Evolutionary conservation across 1,140 invertebrate species (phyloP), one percentile per base, ranked within the genome.

Genomic region (Trachymyrmex septentrionalis): DNA sequence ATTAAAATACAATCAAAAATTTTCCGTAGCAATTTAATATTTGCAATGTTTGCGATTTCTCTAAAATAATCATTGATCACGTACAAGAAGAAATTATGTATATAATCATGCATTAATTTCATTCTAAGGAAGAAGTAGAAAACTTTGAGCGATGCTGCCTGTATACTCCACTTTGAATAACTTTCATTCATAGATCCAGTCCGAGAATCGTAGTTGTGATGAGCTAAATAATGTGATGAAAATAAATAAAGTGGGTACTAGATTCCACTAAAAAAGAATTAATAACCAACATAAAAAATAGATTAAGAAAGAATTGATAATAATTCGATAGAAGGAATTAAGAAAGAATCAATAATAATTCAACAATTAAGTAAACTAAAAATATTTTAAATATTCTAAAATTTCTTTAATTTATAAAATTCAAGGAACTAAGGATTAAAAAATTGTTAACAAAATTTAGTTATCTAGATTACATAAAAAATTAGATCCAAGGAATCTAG

Each of bases 161-260:
- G 34, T 81, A 16, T 34, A 5, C 2, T 61, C 38, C 44, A 34
- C 21, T 63, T 81, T 14, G n/a, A 73, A 73, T 21, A 19, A 75
- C 30, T 75, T 84, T 84, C 57, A 61, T 84, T 61, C 55, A 27
- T 69, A 55, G 55, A 63, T 63, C 38, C 30, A 84, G 38, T 84
- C 57, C 55, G 38, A 84, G 57, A 84, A 84, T 63, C 44, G 80
- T 44, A 75, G 55, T 34, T 84, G 67, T 53, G 14, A 48, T 61
- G 69, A 73, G 55, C 38, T 27, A 53, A n/a, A n/a, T n/a, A n/a
- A n/a, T n/a, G n/a, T n/a, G n/a, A n/a, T n/a, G n/a, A n/a, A 73
- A 84, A 63, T 84, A n/a, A 73, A 3, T 61, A n/a, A 73, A 61
- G 4, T 72, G 24, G 27, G 19, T 75, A 73, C 55, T 34, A 75